Evolutionary conservation across 1,140 invertebrate genomes (phyloP), one percentile per base, ranked within the genome.

Genomic region (Pteromalus puparum): DNA sequence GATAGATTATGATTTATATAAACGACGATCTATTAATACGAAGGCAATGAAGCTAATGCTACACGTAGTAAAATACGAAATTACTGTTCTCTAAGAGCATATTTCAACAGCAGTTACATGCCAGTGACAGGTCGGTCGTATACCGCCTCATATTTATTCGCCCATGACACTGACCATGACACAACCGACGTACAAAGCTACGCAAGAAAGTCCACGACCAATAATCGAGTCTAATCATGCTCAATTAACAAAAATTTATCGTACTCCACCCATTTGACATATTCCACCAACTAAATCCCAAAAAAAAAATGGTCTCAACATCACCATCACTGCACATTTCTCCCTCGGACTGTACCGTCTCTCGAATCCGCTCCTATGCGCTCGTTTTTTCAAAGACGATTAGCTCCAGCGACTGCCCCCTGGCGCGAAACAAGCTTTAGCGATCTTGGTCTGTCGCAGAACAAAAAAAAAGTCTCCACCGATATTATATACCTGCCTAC

Each of bases 351-450:
- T 65, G 5, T 79, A 68, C 65, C 24, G 53, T 10, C 42, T n/a
- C 42, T 15, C 42, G 67, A 81, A 72, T 70, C 68, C 42, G 34
- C 46, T 81, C 10, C 38, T 48, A 4, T 72, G 1, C 26, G 0
- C 7, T 81, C n/a, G 0, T 26, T 42, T 53, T 80, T 81, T 81
- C 65, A 24, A 30, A 81, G 87, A 88, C 90, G 89, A 91, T 91
- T 92, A 91, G 89, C 87, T 61, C 53, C 53, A 21, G 0, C 6
- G 1, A 34, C 61, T 90, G 90, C 88, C 88, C 89, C 88, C 88
- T 77, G 76, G 67, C n/a, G 81, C 89, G 88, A 88, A 91, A 90
- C 90, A 87, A 91, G 89, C 88, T 87, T 83, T 78, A 87, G 84
- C 84, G 87, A 84, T 89, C 87, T 87, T 82, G 76, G 68, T 77